Base-by-base conservation (phyloP, 1,140 invertebrate species). In the Drosophila takahashii region DNA sequence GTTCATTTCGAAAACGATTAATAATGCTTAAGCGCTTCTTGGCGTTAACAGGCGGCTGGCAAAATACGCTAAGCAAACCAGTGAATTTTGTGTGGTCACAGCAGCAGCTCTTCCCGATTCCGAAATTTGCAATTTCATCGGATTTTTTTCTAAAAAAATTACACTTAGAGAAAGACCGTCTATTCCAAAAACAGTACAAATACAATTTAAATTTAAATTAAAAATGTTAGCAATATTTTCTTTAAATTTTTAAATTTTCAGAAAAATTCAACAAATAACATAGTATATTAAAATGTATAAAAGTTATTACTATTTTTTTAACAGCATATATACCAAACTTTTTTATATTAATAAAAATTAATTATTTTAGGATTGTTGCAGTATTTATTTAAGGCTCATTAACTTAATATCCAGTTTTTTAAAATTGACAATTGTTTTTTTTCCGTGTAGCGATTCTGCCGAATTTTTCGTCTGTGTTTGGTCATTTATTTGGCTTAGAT, bases 1-100 rank as follows among this genome's bases (percentile, higher is more conserved):
- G 83, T 87, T 86, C 83, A 87, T 83, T 83, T 86, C 83, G 64
- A 79, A 86, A 86, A 79, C 83, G 79, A 86, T 86, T 86, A 86
- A 86, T 86, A 86, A 87, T 83, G 83, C 83, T 86, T 86, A 86
- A 86, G 83, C 84, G 83, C 83, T 87, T 79, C 83, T 86, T 87
- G 83, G 83, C 71, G 83, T 73, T 86, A 84, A 86, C 83, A 86
- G 72, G 54, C 71, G 54, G 56, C 65, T 47, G 42, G 45, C 45
- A 39, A 75, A 77, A 73, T 77, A 59, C 72, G 59, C 51, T 47
- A 53, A 73, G 42, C 59, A 59, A 56, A 44, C 15, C 54, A 67
- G 60, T 56, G 39, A 56, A 54, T 51, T 58, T 74, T 79, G 59
- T 80, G 78, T 73, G 79, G 79, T 61, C 69, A 50, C 64, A 70